A percentile compares a stretch with the other conserved stretches of the same genome.
These are phyloP conservation scores for Dendrophyllia cribrosa DNA, from an alignment of 64 coral and sea anemone species.

Conservation along the genomic window DNA sequence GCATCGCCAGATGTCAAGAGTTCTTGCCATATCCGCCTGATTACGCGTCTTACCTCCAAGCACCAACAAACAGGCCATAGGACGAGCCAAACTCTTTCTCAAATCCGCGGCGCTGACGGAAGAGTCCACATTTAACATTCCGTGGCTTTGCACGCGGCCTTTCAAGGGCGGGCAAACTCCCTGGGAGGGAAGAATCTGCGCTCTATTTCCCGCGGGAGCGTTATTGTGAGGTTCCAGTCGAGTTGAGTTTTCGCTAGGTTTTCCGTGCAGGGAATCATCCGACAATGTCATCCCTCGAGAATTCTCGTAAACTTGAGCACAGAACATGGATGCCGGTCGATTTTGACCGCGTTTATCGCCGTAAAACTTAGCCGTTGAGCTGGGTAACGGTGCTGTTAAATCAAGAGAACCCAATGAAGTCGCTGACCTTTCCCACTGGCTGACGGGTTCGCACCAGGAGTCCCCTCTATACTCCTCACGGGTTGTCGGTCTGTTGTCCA, in stretches of 20 bases:
- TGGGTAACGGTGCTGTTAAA: slow-evolving; percentile 59
- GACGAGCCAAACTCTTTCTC: slow-evolving; percentile 24
- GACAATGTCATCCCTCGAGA: slow-evolving; percentile 28
- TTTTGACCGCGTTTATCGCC: slow-evolving; percentile 23
- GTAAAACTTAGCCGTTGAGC: neutral
- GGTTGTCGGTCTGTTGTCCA: neutral
- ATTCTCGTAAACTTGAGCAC: slow-evolving; percentile 8
- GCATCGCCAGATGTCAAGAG: slow-evolving; percentile 89
- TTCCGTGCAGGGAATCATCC: slow-evolving; percentile 1
- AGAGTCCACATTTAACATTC: slow-evolving; percentile 12
- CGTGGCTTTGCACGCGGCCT: slow-evolving; percentile 3
- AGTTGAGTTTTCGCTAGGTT: neutral
- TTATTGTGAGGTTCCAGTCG: neutral
- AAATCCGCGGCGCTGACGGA: neutral
- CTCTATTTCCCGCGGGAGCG: neutral
- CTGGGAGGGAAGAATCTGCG: slow-evolving; percentile 52
- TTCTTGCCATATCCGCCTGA: slow-evolving; percentile 66
- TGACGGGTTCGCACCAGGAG: slow-evolving; percentile 18
- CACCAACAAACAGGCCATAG: slow-evolving; percentile 77
- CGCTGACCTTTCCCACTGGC: slow-evolving; percentile 15
- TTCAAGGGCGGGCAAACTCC: slow-evolving; percentile 15
- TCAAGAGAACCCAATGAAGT: slow-evolving; percentile 78
- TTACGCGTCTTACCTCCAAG: slow-evolving; percentile 76
- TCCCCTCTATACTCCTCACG: neutral
- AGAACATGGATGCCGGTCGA: slow-evolving; percentile 17